These are phyloP conservation scores for Matsumyia berberina DNA, from an alignment of 2,888 invertebrate genomes.

Conservation along the genomic window DNA sequence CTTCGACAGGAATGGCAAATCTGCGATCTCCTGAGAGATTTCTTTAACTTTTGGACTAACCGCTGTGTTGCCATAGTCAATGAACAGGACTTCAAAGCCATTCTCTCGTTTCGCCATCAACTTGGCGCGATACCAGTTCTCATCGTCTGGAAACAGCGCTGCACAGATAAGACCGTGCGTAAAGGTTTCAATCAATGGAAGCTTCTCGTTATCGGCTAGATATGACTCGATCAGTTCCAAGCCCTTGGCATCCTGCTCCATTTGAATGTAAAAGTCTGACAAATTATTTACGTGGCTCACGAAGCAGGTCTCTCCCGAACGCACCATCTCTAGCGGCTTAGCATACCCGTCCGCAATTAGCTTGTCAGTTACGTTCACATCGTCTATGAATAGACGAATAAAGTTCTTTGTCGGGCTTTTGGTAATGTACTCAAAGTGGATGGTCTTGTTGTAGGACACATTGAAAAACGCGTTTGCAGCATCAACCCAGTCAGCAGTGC, in stretches of 20 bases:
- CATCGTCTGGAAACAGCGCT: conserved; percentile 88
- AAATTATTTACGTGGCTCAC: conserved; percentile 91
- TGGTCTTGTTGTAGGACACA: conserved; percentile 81
- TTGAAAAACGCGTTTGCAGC: conserved; percentile 87
- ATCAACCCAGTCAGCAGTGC: conserved; percentile 88
- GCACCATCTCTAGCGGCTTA: conserved; percentile 85
- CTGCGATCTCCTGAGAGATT: conserved; percentile 87
- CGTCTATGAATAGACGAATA: conserved; percentile 88
- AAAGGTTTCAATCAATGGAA: conserved; percentile 84
- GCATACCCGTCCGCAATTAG: conserved; percentile 87
- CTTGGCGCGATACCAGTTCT: conserved; percentile 88
- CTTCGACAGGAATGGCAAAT: conserved; percentile 86
- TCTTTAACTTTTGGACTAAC: conserved; percentile 86
- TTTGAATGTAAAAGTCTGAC: conserved; percentile 91
- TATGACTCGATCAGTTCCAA: conserved; percentile 87
- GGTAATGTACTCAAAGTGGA: conserved; percentile 83
- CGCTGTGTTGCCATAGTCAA: conserved; percentile 89
- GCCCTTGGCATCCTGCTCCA: conserved; percentile 87
- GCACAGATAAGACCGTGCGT: conserved; percentile 86
- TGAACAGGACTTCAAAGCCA: conserved; percentile 87
- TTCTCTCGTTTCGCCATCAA: conserved; percentile 86
- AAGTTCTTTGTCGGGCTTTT: conserved; percentile 82
- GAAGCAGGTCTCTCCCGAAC: conserved; percentile 87
- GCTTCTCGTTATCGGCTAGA: conserved; percentile 86
- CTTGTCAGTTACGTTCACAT: conserved; percentile 87